Evolutionary conservation across 2,888 invertebrate genomes (phyloP), one percentile per base, ranked within the genome.

Genomic region (Hirtodrosophila confusa): DNA sequence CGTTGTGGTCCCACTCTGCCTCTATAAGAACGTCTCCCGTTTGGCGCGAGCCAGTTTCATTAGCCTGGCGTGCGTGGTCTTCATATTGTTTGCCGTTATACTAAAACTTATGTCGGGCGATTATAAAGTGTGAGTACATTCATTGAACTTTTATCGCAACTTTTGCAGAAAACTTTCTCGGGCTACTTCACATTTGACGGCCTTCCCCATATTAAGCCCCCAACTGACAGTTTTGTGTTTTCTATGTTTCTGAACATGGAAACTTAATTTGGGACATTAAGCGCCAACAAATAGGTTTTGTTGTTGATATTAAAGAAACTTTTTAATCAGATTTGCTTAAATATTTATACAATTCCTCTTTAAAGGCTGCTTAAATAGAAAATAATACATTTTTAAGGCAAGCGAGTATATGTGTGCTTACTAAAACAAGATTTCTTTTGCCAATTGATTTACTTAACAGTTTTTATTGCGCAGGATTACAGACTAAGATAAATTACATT

Each of bases 1-100:
- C 72, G 92, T 97, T 63, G 96, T 96, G 3, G 93, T 96, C 68
- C 97, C 97, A 3, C 92, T 97, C 29, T 96, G 96, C 74, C 92
- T 97, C 44, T 96, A 96, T 89, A 93, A 95, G 88, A 95, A 97
- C 89, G 95, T 97, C 47, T 92, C 92, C 23, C 89, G 92, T 7
- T 78, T 92, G 65, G 91, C 92, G 33, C 82, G 91, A 27, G 91
- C 91, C 37, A 91, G 91, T 77, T 92, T 92, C 77, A 87, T 92
- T 50, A 91, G 92, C 71, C 91, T 96, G 78, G 93, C 95, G 47
- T 95, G 95, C 90, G 94, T 96, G 66, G 93, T 93, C 45, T 94
- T 96, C 88, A 96, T 96, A 64, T 92, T 96, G 56, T 90, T 95
- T 49, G 93, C 95, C 17, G 94, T 95, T 69, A 93, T 94, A 73